Conservation (phyloP, 2,113 vertebrate species). For the Alouatta palliata region DNA sequence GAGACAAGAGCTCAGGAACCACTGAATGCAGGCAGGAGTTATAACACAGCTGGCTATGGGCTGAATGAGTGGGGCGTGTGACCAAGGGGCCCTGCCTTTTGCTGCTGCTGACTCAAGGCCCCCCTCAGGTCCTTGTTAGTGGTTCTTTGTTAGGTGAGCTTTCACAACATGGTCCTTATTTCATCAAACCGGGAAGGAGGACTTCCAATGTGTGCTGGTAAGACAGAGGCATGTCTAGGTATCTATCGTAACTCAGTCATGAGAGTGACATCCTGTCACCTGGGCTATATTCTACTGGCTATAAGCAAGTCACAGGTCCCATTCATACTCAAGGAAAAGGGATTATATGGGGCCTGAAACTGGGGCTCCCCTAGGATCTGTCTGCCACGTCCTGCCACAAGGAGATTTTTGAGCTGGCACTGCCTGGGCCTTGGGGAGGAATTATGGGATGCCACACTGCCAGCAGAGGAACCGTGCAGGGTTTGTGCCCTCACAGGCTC, state of each 20-base stretch:
- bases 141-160: neutral
- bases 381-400: neutral
- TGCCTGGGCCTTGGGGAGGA: neutral
- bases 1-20: no score
- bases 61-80: no score
- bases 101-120: neutral
- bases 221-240: neutral
- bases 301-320: neutral
- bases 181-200: neutral
- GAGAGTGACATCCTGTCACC: neutral
- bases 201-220: neutral
- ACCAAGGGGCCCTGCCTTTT: neutral
- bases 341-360: no score
- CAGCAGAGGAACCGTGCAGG: no score
- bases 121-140: neutral
- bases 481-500: neutral
- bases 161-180: neutral
- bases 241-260: accelerated
- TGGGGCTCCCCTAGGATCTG: neutral
- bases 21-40: no score
- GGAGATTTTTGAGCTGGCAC: neutral
- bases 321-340: no score
- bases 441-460: no score
- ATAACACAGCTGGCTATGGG: neutral
- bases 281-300: neutral